Percentiles rank a stretch among this genome's conserved stretches.
Evolutionary conservation across 2,888 invertebrate species (phyloP).

Genomic region (Hypomecis punctinalis): DNA sequence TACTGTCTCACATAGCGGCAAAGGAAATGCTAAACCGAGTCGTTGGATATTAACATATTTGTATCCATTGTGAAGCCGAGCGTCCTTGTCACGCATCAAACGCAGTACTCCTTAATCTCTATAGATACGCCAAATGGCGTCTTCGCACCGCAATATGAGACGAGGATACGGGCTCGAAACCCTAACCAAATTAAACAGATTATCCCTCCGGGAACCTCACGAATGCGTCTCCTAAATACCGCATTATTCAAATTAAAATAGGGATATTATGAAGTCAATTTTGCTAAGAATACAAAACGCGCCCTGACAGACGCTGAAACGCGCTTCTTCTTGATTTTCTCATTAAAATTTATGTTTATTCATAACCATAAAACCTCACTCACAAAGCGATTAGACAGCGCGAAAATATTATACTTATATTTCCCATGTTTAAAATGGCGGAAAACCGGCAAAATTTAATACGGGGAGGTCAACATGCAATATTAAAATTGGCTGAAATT

Average conservation of each 20-base stretch:
- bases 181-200: constrained; percentile 59
- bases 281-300: constrained; percentile 51
- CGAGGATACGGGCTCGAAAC: constrained; percentile 45
- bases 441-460: constrained; percentile 4
- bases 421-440: constrained; percentile 14
- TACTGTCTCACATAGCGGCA: constrained; percentile 11
- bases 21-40: constrained; percentile 13
- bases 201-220: constrained; percentile 49
- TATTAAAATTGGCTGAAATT: background rate
- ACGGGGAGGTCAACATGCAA: background rate
- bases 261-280: constrained; percentile 61
- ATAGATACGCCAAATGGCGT: constrained; percentile 38
- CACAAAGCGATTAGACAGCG: constrained; percentile 33
- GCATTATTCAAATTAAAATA: constrained; percentile 67
- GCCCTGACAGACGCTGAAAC: constrained; percentile 38
- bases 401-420: constrained; percentile 23
- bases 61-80: constrained; percentile 39
- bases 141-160: constrained; percentile 41
- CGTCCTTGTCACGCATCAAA: constrained; percentile 44
- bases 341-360: constrained; percentile 55
- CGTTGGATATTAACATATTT: constrained; percentile 37
- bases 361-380: constrained; percentile 51
- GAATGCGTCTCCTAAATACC: constrained; percentile 53
- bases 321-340: constrained; percentile 50
- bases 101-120: constrained; percentile 41